Evolutionary conservation across 2,888 invertebrate species (phyloP).

Genomic region (Ceramica pisi): DNA sequence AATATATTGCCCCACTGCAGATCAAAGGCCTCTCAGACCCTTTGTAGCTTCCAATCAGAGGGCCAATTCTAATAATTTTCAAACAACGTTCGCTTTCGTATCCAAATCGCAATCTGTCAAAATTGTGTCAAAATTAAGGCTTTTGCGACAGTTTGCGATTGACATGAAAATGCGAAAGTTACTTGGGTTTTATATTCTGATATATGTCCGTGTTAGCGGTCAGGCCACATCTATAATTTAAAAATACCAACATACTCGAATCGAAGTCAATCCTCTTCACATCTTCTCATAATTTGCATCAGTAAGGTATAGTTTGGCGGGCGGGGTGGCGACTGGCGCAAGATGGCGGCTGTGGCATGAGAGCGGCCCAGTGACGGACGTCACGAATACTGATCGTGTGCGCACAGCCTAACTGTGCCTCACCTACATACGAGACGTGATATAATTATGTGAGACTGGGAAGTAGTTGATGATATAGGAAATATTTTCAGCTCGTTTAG

Average conservation of each 20-base stretch:
- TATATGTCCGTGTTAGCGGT: neutral
- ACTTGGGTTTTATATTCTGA: neutral
- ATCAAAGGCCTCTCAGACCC: neutral
- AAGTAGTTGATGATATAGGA: constrained; percentile 52
- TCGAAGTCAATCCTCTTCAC: constrained; percentile 12
- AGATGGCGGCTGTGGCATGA: constrained; percentile 44
- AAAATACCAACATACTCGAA: constrained; percentile 8
- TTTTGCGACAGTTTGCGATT: no score
- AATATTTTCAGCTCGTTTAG: constrained; percentile 31
- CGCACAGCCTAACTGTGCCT: constrained; percentile 61
- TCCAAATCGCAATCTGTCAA: no score
- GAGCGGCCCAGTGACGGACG: constrained; percentile 67
- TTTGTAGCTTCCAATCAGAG: neutral
- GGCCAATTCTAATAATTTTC: no score
- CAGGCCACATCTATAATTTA: constrained; percentile 2
- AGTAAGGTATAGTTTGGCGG: constrained; percentile 58
- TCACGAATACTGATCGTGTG: constrained; percentile 68
- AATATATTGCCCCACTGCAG: neutral
- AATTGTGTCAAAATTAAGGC: no score
- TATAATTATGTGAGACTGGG: constrained; percentile 69
- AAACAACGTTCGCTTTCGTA: no score
- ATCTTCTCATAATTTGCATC: constrained; percentile 59
- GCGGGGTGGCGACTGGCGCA: constrained; percentile 42
- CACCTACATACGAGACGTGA: constrained; percentile 70
- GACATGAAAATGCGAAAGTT: no score